Evolutionary conservation across 2,113 vertebrate species (phyloP).

Genomic region (Chitala chitala): DNA sequence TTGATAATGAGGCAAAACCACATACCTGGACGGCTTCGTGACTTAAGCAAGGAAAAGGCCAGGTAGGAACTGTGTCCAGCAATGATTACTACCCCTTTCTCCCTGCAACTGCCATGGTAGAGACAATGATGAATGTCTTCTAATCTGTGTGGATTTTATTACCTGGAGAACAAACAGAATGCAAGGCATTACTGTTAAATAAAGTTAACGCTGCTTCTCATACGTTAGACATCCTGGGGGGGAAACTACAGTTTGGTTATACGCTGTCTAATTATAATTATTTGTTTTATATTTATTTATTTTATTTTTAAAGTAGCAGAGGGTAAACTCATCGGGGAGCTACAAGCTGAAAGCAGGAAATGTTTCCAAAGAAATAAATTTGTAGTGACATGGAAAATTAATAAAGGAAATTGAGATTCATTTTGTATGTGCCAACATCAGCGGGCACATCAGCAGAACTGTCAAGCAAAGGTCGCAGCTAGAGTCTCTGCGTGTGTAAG

Average conservation of each 20-base stretch:
- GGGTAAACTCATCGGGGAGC: not conserved
- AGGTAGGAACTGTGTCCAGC: not conserved
- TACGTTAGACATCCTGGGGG: no score
- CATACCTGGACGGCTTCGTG: not conserved
- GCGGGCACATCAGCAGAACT: slow-evolving; percentile 66
- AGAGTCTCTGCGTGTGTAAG: slow-evolving; percentile 42
- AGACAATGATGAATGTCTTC: slow-evolving; percentile 9
- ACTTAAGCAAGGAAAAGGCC: not conserved
- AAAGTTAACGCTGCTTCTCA: no score
- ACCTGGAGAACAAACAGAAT: not conserved
- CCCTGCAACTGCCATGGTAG: not conserved
- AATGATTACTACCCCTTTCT: not conserved
- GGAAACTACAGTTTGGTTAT: slow-evolving; percentile 24
- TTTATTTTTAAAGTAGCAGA: not conserved
- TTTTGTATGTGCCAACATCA: slow-evolving; percentile 63
- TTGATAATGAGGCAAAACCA: not conserved
- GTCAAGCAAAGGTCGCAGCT: slow-evolving; percentile 64
- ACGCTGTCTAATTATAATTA: not conserved
- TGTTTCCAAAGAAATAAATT: slow-evolving; percentile 63
- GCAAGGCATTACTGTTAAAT: not conserved
- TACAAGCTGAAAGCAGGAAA: slow-evolving; percentile 47
- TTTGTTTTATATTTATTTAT: slow-evolving; percentile 7
- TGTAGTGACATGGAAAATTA: slow-evolving; percentile 69
- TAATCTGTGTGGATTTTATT: not conserved
- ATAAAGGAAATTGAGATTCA: slow-evolving; percentile 76